Evolutionary conservation across 2,113 vertebrate species (phyloP).

Genomic region (Cisticola juncidis): DNA sequence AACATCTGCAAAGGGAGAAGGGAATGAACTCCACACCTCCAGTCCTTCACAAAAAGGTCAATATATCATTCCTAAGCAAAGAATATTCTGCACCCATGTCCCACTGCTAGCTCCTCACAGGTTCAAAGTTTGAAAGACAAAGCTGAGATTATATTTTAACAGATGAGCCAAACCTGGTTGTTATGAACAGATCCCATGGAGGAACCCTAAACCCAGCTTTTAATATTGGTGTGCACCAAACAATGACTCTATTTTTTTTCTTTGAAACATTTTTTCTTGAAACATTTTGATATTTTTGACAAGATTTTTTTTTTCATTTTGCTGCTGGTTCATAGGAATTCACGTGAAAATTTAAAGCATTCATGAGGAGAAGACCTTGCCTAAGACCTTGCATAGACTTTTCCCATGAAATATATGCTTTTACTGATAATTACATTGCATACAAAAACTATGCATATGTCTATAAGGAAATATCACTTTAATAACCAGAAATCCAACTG

Average conservation of each 20-base stretch:
- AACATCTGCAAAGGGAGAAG: slow-evolving; percentile 86
- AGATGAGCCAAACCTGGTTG: background rate
- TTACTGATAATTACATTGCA: background rate
- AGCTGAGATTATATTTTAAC: background rate
- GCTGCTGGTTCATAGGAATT: background rate
- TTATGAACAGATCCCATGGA: background rate
- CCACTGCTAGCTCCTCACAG: background rate
- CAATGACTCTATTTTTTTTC: background rate
- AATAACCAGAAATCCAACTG: background rate
- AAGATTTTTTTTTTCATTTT: background rate
- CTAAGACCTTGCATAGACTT: background rate
- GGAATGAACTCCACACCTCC: background rate
- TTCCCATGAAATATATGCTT: background rate
- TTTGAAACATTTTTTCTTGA: background rate
- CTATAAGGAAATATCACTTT: background rate
- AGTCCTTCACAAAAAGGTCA: background rate
- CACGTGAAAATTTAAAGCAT: background rate
- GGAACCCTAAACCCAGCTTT: background rate
- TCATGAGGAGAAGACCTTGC: background rate
- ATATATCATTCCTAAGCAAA: background rate
- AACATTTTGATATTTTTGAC: background rate
- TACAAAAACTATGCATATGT: background rate
- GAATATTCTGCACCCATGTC: background rate
- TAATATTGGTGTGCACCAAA: background rate
- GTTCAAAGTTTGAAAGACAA: background rate